Evolutionary conservation across 2,888 invertebrate genomes (phyloP).

Genomic region (Caenorhabditis virilis): DNA sequence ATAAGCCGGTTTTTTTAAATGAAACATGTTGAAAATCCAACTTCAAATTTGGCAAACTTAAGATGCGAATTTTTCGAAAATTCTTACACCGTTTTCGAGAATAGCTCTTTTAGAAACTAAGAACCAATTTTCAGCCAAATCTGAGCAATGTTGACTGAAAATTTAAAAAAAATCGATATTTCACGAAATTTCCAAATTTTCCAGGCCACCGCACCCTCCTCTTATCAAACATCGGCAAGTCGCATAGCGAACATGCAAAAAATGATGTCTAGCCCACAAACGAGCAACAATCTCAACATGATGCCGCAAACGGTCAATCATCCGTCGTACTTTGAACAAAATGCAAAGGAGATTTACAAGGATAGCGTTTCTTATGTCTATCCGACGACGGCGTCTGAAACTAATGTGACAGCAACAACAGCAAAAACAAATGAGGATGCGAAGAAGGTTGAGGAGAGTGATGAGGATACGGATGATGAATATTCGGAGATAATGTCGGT

Average conservation of each 20-base stretch:
- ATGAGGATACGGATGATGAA: slow-evolving; percentile 1
- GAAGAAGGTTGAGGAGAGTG: not conserved
- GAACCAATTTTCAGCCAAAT: too few relatives aligned
- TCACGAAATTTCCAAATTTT: not conserved
- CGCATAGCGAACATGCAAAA: not conserved
- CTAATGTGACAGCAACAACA: too few relatives aligned
- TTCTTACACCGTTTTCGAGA: too few relatives aligned
- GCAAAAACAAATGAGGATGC: too few relatives aligned
- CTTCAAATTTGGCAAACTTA: too few relatives aligned
- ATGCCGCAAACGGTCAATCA: not conserved
- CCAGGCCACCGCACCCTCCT: not conserved
- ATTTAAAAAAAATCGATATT: too few relatives aligned
- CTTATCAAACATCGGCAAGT: slow-evolving; percentile 1
- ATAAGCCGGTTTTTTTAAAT: too few relatives aligned
- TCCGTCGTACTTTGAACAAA: not conserved
- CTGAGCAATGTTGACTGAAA: not conserved
- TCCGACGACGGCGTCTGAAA: slow-evolving; percentile 10
- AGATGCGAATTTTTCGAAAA: too few relatives aligned
- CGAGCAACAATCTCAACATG: not conserved
- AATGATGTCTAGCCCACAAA: not conserved
- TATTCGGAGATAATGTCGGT: slow-evolving; percentile 1
- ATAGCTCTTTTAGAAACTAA: too few relatives aligned
- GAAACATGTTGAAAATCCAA: too few relatives aligned
- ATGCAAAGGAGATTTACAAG: slow-evolving; percentile 2
- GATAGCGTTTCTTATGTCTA: slow-evolving; percentile 4